Percentiles rank a stretch among this genome's conserved stretches.
Evolutionary conservation across 2,113 vertebrate species (phyloP).

Genomic region (Channa argus): DNA sequence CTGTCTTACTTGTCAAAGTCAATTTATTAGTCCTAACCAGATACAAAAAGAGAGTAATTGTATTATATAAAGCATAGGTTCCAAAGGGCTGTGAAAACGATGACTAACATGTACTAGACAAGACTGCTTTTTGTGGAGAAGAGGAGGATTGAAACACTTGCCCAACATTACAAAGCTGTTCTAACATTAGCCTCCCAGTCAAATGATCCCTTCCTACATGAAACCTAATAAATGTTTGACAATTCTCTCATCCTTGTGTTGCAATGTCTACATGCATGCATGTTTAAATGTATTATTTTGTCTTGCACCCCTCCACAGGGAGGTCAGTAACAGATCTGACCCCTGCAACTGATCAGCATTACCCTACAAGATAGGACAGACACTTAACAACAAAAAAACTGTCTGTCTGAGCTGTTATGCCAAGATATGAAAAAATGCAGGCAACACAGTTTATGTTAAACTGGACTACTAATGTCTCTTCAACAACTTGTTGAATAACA

Average conservation of each 20-base stretch:
- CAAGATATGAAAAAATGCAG: neutral
- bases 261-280: neutral
- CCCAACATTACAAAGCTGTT: neutral
- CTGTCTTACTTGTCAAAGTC: no score
- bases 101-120: neutral
- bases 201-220: neutral
- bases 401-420: neutral
- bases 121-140: neutral
- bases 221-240: no score
- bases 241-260: neutral
- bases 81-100: no score
- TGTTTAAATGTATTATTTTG: neutral
- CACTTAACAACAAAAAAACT: no score
- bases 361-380: neutral
- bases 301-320: neutral
- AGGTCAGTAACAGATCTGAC: neutral
- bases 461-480: conserved; percentile 34
- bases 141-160: neutral
- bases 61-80: no score
- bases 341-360: neutral
- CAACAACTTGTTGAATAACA: conserved; percentile 43
- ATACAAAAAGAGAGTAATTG: no score
- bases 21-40: no score
- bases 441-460: conserved; percentile 18
- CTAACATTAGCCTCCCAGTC: neutral